Conservation (phyloP, 2,888 invertebrate genomes). For the Chymomyza caudatula region DNA sequence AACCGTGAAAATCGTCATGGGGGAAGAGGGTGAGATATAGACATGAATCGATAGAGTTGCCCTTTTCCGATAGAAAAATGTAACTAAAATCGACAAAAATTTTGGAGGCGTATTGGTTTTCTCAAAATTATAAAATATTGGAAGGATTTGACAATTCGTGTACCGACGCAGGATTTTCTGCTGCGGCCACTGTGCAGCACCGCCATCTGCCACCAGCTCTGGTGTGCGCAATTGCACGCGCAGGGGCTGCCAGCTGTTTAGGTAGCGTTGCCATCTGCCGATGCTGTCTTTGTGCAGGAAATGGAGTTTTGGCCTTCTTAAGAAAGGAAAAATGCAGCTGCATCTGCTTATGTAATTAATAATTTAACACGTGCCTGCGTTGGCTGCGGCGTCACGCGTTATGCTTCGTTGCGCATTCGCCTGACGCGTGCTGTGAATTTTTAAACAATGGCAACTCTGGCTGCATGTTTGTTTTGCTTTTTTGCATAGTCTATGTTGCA, state of each 20-base stretch:
- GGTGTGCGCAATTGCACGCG: too few relatives aligned
- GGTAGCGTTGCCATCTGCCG: constrained; percentile 25
- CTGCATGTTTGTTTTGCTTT: constrained; percentile 1
- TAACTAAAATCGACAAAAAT: too few relatives aligned
- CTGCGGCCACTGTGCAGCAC: too few relatives aligned
- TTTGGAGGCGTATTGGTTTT: too few relatives aligned
- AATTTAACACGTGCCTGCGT: constrained; percentile 67
- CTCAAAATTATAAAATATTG: too few relatives aligned
- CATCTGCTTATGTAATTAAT: constrained; percentile 65
- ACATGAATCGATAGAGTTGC: too few relatives aligned
- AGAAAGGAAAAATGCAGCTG: constrained; percentile 43
- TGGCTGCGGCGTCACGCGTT: constrained; percentile 28
- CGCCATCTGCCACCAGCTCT: too few relatives aligned
- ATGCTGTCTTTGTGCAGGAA: constrained; percentile 59
- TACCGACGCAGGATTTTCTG: too few relatives aligned
- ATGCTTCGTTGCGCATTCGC: constrained; percentile 27
- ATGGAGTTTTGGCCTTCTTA: constrained; percentile 33
- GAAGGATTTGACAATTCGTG: too few relatives aligned
- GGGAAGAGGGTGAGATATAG: too few relatives aligned
- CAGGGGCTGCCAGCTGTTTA: constrained; percentile 60
- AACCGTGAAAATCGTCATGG: too few relatives aligned
- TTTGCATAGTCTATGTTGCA: constrained; percentile 12
- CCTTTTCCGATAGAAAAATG: too few relatives aligned
- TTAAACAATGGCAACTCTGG: constrained; percentile 45
- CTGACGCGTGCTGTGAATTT: constrained; percentile 56